Evolutionary conservation across 2,113 vertebrate genomes (phyloP).

Genomic region (Alces alces): DNA sequence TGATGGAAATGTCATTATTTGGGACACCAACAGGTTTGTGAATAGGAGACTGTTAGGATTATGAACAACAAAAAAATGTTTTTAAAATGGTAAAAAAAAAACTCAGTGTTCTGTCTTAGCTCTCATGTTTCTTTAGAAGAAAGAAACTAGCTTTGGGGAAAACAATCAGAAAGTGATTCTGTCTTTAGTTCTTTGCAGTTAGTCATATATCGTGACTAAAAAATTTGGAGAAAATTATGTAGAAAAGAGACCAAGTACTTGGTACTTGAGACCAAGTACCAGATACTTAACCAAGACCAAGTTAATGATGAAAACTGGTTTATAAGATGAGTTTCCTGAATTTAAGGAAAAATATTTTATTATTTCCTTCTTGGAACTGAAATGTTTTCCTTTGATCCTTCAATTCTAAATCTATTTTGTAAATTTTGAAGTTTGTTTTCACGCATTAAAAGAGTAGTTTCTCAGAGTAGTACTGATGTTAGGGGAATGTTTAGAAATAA

Average conservation of each 20-base stretch:
- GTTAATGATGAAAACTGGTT: conserved; percentile 26
- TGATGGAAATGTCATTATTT: conserved; percentile 98
- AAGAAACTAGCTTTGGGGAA: conserved; percentile 2
- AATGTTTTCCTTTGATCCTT: conserved; percentile 23
- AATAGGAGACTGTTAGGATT: conserved; percentile 54
- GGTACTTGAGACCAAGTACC: background rate
- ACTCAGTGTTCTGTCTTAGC: background rate
- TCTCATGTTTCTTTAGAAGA: background rate
- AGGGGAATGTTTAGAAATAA: conserved; percentile 8
- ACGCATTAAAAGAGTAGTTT: conserved; percentile 10
- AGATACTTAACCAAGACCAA: background rate
- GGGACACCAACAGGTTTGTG: conserved; percentile 97
- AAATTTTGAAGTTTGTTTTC: conserved; percentile 25
- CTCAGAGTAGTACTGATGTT: background rate
- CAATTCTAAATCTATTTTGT: conserved; percentile 31
- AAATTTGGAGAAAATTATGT: background rate
- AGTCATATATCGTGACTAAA: background rate
- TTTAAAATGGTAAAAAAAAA: conserved; percentile 22
- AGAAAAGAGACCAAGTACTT: conserved; percentile 7
- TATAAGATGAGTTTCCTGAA: conserved; percentile 37
- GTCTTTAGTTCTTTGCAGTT: background rate
- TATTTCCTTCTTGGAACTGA: conserved; percentile 32
- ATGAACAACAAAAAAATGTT: conserved; percentile 8
- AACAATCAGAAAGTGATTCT: background rate
- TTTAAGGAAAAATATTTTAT: conserved; percentile 21